Conservation (phyloP, 2,797 vertebrate species). For the Myotis planiceps region DNA sequence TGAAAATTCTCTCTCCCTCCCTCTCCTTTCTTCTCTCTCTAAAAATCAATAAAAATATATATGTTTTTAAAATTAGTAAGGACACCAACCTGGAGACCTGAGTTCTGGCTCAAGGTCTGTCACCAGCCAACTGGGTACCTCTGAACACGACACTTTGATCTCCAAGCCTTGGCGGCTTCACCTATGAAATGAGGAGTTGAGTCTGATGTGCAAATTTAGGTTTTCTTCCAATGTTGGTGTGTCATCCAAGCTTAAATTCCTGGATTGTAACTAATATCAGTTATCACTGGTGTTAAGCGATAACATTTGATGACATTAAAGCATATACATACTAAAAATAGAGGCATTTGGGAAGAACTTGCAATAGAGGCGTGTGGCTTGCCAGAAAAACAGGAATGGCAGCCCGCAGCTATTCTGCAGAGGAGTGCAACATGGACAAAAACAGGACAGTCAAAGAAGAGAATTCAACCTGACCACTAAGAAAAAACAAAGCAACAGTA, state of each 20-base stretch:
- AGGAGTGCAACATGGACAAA: not conserved
- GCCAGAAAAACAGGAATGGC: not conserved
- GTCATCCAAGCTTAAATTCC: not conserved
- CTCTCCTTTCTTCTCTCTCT: not conserved
- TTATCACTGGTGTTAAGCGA: conserved; percentile 3
- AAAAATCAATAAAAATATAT: not conserved
- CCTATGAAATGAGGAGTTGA: not conserved
- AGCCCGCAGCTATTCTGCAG: not conserved
- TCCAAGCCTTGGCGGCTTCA: not conserved
- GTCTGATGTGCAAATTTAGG: not conserved
- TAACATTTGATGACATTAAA: not conserved
- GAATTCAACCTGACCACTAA: not conserved
- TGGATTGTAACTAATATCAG: not conserved
- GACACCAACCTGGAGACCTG: not conserved
- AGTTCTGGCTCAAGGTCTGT: not conserved
- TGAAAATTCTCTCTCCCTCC: not conserved
- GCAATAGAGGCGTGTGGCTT: not conserved
- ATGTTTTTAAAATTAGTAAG: not conserved
- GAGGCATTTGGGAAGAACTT: conserved; percentile 12
- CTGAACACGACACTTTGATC: not conserved
- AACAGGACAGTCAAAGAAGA: not conserved
- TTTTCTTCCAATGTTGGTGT: not conserved
- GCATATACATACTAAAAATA: not conserved
- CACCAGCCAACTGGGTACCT: not conserved
- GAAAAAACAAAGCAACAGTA: not conserved